These are phyloP conservation scores for Dermatophagoides farinae DNA, from an alignment of 1,140 invertebrate species.

Conservation along the genomic window DNA sequence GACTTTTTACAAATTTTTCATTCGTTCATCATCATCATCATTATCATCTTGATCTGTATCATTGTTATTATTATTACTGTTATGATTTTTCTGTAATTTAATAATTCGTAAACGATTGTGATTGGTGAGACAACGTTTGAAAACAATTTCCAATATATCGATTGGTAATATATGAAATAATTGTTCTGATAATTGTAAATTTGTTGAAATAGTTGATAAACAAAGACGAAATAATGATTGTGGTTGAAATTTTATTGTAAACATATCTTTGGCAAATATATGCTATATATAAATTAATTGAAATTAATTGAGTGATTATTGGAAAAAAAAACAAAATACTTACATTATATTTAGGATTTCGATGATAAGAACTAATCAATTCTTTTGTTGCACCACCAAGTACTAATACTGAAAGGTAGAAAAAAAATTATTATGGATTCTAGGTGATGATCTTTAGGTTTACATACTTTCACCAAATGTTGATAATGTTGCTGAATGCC, in stretches of 20 bases:
- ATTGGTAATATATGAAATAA: not conserved
- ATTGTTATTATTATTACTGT: too few species aligned
- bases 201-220: not conserved
- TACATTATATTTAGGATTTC: not conserved
- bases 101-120: not conserved
- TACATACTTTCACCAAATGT: slow-evolving; percentile 13
- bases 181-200: not conserved
- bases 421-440: too few species aligned
- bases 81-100: not conserved
- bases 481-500: slow-evolving; percentile 16
- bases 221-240: slow-evolving; percentile 14
- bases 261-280: slow-evolving; percentile 15
- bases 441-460: too few species aligned
- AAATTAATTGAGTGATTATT: too few species aligned
- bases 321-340: not conserved
- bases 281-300: too few species aligned
- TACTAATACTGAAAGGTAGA: slow-evolving; percentile 12
- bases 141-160: not conserved
- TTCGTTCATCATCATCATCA: too few species aligned
- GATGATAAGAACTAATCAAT: not conserved
- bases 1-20: too few species aligned
- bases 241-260: slow-evolving; percentile 13
- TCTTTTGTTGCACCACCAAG: slow-evolving; percentile 16
- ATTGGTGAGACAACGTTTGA: not conserved
- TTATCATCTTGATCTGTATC: too few species aligned